A percentile compares a stretch with the other conserved stretches of the same genome.
phyloP scores from a whole-genome alignment of 2,113 vertebrate genomes.

The Sigmodon hispidus region DNA sequence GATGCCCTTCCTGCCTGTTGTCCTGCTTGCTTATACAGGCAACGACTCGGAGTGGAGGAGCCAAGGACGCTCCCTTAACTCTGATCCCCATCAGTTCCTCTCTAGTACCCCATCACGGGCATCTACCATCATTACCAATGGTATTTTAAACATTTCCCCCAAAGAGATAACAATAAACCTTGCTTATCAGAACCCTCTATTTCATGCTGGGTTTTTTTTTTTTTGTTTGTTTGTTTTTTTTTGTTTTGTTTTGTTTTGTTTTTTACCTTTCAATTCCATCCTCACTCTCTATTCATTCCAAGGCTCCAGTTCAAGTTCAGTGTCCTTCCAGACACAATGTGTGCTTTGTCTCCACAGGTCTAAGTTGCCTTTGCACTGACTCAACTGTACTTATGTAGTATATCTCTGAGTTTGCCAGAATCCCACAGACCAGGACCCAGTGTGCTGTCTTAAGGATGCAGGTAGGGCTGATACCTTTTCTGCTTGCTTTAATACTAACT shows the following conservation, averaged over 20 bases:
- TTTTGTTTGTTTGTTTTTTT: too few relatives aligned
- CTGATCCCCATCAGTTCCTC: not conserved
- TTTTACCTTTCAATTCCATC: not conserved
- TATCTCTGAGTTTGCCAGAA: too few relatives aligned
- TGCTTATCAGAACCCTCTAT: not conserved
- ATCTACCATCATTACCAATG: not conserved
- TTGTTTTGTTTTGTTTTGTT: too few relatives aligned
- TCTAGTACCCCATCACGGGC: not conserved
- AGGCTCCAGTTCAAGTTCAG: not conserved
- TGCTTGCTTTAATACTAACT: too few relatives aligned
- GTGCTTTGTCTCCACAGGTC: not conserved
- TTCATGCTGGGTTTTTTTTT: too few relatives aligned
- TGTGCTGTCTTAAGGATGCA: fast-evolving
- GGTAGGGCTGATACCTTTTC: not conserved
- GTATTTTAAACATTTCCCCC: not conserved
- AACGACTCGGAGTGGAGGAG: not conserved
- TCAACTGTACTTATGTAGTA: too few relatives aligned
- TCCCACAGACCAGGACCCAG: not conserved
- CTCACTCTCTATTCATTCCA: not conserved
- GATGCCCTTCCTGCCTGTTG: fast-evolving
- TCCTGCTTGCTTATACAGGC: not conserved
- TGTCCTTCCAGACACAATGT: not conserved
- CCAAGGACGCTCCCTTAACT: not conserved
- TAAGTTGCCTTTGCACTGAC: not conserved
- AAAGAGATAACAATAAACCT: not conserved